Evolutionary conservation across 1,140 invertebrate genomes (phyloP).

Genomic region (Telenomus remus): DNA sequence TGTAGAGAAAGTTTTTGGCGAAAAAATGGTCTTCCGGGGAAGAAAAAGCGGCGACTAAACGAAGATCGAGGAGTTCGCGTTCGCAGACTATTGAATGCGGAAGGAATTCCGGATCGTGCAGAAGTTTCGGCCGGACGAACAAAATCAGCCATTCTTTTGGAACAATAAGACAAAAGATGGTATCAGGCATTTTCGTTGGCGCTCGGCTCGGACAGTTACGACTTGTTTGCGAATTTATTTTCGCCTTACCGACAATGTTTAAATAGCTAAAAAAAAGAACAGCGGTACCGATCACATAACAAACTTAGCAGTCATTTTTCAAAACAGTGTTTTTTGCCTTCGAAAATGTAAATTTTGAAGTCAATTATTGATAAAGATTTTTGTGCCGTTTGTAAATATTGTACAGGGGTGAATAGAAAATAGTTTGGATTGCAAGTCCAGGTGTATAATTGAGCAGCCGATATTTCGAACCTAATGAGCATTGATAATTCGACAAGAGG

Average conservation of each 20-base stretch:
- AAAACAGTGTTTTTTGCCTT: too few species aligned
- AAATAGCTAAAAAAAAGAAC: conserved; percentile 8
- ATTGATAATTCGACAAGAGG: conserved; percentile 51
- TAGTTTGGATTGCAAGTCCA: too few species aligned
- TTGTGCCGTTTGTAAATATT: too few species aligned
- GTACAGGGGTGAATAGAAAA: too few species aligned
- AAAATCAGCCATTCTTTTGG: conserved; percentile 29
- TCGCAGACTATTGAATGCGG: conserved; percentile 15
- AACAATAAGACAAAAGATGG: conserved; percentile 36
- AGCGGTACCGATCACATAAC: background rate
- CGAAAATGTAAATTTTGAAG: too few species aligned
- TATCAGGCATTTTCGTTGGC: conserved; percentile 21
- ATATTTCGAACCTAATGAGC: conserved; percentile 37
- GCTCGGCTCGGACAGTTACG: conserved; percentile 21
- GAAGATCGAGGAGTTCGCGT: conserved; percentile 1
- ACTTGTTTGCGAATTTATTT: conserved; percentile 32
- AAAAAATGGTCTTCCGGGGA: conserved; percentile 2
- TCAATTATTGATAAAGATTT: too few species aligned
- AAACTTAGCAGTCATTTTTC: too few species aligned
- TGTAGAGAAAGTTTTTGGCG: conserved; percentile 11
- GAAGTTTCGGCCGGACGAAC: conserved; percentile 24
- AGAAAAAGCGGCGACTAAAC: conserved; percentile 11
- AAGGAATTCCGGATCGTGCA: conserved; percentile 28
- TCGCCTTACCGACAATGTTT: conserved; percentile 9
- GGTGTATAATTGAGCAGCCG: background rate